Evolutionary conservation across 2,888 invertebrate species (phyloP), one percentile per base, ranked within the genome.

Genomic region (Sphaerophoria rueppellii): DNA sequence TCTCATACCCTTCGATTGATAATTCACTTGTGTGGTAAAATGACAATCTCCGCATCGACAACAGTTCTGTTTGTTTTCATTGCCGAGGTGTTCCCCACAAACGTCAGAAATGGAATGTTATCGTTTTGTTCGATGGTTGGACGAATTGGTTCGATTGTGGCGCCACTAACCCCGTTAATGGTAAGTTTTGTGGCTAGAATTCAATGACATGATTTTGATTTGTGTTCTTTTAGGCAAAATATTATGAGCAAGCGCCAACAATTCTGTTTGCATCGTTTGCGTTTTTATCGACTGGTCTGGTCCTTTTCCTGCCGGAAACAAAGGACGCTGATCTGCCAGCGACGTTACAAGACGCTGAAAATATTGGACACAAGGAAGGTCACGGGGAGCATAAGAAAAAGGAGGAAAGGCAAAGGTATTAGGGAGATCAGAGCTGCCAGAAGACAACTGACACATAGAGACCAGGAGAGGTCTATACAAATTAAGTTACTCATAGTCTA

Each of bases 31-130:
- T 89, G 93, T 86, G 95, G 95, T 70, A 95, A 95, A 91, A 92
- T 94, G 89, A 92, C 93, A 58, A 94, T 95, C 80, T 93, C 95
- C 72, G 93, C 94, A 89, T 94, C 95, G 16, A 95, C 95, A 90
- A 94, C 94, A 89, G 93, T 94, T 24, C 90, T 95, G 87, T 95
- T 95, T 91, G 93, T 95, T 89, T 94, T 93, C 90, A 95, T 95
- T 50, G 93, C 95, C 48, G 95, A 95, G 91, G 92, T 95, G 91
- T 95, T 95, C 90, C 95, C 95, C 9, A 95, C 95, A 61, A 92
- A 92, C 82, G 91, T 94, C 72, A 93, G 95, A 76, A 94, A 94
- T 88, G 94, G 95, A 24, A 93, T 95, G 87, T 92, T 95, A 61
- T 94, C 94, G 6, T 93, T 94, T 61, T 95, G 95, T 90, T 95